Base-by-base conservation (phyloP, 2,888 invertebrate genomes). In the Drosophila mayaguana region DNA sequence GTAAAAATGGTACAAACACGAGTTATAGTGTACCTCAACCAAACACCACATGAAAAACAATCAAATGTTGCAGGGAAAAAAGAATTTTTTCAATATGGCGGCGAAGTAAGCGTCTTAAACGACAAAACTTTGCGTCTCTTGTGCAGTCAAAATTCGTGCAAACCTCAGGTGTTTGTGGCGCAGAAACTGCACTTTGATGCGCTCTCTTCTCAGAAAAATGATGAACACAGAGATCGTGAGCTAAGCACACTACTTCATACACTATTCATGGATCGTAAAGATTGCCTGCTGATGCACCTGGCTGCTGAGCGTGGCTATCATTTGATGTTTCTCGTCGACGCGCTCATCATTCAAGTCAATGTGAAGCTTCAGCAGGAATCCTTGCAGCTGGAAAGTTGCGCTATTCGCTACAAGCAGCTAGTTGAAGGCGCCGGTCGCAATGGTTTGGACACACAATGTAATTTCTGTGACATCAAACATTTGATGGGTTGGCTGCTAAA, bases 111-210 rank as follows among this genome's bases (percentile, higher is more conserved):
- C 5, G 28, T 80, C 25, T 20, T 78, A 51, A 75, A 81, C 50
- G 64, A 68, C 1, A 67, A 57, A 20, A 75, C 75, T 7, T 40
- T 83, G 2, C 68, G 69, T 2, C 50, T 76, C 11, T 54, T 78
- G 16, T 68, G 60, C 51, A 36, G 69, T 16, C 73, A 76, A 45
- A 68, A 74, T 12, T 36, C 32, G 0, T 55, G 43, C 22, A 54
- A 60, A 8, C 63, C 75, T 9, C 48, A 57, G 5, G 38, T 69
- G 25, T 25, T 68, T 11, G 36, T 77, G 14, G 69, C 69, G 7
- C 79, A 75, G 9, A 77, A 75, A 14, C 42, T 81, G n/a, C 66
- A 63, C 25, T 86, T 85, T 22, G 81, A 85, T 50, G 61, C 36
- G 11, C 34, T 75, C 18, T 48, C 38, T 16, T 36, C 67, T 7